Percentiles rank a stretch among this genome's conserved stretches.
These are phyloP conservation scores for Ophion costatus DNA, from an alignment of 2,888 invertebrate species.

Conservation along the genomic window DNA sequence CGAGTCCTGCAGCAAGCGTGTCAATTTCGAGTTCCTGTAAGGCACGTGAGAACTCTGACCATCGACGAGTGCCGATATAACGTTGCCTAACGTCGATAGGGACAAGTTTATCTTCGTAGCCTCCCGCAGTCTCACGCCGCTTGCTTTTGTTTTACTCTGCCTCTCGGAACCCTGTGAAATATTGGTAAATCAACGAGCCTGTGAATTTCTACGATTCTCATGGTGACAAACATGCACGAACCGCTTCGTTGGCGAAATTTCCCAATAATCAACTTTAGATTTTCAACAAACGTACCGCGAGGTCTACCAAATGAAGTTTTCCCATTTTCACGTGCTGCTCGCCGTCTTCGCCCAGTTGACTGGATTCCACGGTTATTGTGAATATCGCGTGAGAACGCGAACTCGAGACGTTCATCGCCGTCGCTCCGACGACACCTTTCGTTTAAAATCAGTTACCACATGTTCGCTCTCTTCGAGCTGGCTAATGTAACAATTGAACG, in stretches of 20 bases:
- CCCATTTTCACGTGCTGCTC: conserved; percentile 97
- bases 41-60: conserved; percentile 99
- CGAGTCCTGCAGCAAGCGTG: conserved; percentile 97
- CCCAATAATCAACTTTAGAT: not conserved
- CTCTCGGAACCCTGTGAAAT: conserved; percentile 94
- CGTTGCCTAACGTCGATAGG: conserved; percentile 98
- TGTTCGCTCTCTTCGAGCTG: not conserved
- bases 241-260: not conserved
- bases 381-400: conserved; percentile 99
- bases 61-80: conserved; percentile 98
- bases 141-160: conserved; percentile 98
- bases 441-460: conserved; percentile 76
- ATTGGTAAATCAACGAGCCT: not conserved
- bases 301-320: conserved; percentile 98
- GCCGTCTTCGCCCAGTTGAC: conserved; percentile 92
- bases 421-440: conserved; percentile 91
- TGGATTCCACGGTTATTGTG: conserved; percentile 98
- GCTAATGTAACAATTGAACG: not conserved
- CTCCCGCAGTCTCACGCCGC: conserved; percentile 96
- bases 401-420: conserved; percentile 98
- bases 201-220: not conserved
- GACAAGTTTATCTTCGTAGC: conserved; percentile 99
- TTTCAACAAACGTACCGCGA: conserved; percentile 89
- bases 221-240: not conserved
- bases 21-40: conserved; percentile 98